These are phyloP conservation scores for Sacculina carcini DNA, from an alignment of 2,888 invertebrate species.

Conservation along the genomic window DNA sequence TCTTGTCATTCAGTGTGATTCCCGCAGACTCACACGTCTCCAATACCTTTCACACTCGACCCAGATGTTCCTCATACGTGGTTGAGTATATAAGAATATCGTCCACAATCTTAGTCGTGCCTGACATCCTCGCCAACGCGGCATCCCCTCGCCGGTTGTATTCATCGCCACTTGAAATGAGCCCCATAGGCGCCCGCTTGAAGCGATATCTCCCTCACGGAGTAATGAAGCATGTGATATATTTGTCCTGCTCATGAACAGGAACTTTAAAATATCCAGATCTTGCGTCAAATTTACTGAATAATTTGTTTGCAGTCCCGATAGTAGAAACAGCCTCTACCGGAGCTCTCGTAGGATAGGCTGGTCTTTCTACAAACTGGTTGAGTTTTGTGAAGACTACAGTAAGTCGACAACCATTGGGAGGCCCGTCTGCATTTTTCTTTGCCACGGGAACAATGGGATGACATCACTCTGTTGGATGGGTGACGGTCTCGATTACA, in stretches of 20 bases:
- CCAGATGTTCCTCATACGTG: background rate
- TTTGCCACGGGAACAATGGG: background rate
- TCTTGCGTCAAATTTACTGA: background rate
- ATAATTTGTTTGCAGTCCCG: background rate
- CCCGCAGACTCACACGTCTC: background rate
- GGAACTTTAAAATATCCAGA: constrained; percentile 1
- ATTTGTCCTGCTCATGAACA: background rate
- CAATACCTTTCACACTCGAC: background rate
- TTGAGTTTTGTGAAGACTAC: constrained; percentile 1
- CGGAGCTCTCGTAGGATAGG: no score
- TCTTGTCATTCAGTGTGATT: background rate
- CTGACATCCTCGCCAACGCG: background rate
- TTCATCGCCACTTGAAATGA: background rate
- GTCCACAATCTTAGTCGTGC: background rate
- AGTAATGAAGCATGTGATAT: background rate
- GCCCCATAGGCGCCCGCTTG: background rate
- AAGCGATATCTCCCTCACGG: background rate
- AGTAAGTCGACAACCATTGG: background rate
- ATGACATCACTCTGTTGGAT: background rate
- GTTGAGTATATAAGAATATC: background rate
- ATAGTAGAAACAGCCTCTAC: background rate
- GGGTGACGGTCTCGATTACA: background rate
- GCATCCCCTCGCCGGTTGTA: background rate
- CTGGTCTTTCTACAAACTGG: background rate
- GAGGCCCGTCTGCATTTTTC: background rate